Percentiles rank a stretch among this genome's conserved stretches.
phyloP scores from a whole-genome alignment of 2,797 vertebrate species.

The Rhinatrema bivittatum region DNA sequence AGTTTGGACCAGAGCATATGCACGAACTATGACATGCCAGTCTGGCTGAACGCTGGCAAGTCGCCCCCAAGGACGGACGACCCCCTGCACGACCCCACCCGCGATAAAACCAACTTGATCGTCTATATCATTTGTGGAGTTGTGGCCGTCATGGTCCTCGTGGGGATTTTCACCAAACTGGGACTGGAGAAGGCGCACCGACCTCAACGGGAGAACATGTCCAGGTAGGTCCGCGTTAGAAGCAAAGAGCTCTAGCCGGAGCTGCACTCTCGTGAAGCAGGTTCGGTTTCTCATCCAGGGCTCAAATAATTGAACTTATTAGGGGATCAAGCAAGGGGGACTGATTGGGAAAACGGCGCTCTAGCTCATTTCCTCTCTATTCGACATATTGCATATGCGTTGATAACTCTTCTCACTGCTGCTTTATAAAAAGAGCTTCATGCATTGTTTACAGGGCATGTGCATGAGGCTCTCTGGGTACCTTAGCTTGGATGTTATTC shows the following conservation, averaged over 20 bases:
- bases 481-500: too few species aligned
- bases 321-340: too few species aligned
- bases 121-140: constrained; percentile 97
- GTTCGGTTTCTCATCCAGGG: background rate
- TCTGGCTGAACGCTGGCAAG: constrained; percentile 87
- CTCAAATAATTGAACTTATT: too few species aligned
- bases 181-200: constrained; percentile 92
- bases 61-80: constrained; percentile 82
- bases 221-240: constrained; percentile 71
- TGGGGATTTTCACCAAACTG: constrained; percentile 96
- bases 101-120: constrained; percentile 96
- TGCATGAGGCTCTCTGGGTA: too few species aligned
- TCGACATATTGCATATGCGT: too few species aligned
- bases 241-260: too few species aligned
- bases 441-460: too few species aligned
- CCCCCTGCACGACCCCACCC: constrained; percentile 79
- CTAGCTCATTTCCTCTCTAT: too few species aligned
- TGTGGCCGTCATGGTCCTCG: constrained; percentile 94
- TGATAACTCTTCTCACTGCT: too few species aligned
- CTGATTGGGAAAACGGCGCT: too few species aligned
- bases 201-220: constrained; percentile 94
- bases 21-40: constrained; percentile 88
- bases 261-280: background rate
- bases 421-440: too few species aligned
- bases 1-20: constrained; percentile 89